These are phyloP conservation scores for Danio kyathit DNA, from an alignment of 2,797 vertebrate genomes.

Conservation along the genomic window DNA sequence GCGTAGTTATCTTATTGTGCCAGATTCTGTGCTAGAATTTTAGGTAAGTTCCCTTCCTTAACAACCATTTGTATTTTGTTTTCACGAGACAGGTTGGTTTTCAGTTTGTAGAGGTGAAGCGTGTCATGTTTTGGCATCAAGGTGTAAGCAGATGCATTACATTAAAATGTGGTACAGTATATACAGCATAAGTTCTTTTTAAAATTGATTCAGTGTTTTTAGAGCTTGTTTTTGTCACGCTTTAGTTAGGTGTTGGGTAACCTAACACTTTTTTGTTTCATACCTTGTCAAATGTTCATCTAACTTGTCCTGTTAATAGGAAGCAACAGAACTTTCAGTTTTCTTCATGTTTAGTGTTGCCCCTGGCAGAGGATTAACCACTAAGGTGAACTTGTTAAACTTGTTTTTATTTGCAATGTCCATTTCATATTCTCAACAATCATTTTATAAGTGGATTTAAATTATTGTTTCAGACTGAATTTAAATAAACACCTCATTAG, in stretches of 20 bases:
- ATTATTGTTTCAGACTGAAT: slow-evolving; percentile 20
- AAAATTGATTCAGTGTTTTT: background rate
- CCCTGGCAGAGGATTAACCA: slow-evolving; percentile 13
- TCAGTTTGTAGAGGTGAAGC: background rate
- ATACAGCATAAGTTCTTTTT: too few species aligned
- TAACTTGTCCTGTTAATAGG: slow-evolving; percentile 33
- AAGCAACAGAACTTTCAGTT: slow-evolving; percentile 22
- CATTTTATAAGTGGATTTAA: background rate
- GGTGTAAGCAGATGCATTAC: background rate
- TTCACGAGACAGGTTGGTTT: background rate
- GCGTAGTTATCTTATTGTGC: background rate
- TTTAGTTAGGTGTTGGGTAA: background rate
- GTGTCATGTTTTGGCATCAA: background rate
- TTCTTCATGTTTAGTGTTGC: slow-evolving; percentile 22
- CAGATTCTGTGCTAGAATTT: background rate
- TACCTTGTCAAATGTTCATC: slow-evolving; percentile 25
- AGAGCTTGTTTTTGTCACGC: background rate
- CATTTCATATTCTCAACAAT: background rate
- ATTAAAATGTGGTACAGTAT: background rate
- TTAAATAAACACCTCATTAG: slow-evolving; percentile 31
- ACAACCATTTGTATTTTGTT: background rate
- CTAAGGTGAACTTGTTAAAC: background rate
- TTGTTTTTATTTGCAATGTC: background rate
- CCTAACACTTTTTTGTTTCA: slow-evolving; percentile 6
- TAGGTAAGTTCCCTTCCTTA: slow-evolving; percentile 9